Evolutionary conservation across 35 echinoderm and acorn worm genomes (phyloP).

Genomic region (Hemicentrotus pulcherrimus): DNA sequence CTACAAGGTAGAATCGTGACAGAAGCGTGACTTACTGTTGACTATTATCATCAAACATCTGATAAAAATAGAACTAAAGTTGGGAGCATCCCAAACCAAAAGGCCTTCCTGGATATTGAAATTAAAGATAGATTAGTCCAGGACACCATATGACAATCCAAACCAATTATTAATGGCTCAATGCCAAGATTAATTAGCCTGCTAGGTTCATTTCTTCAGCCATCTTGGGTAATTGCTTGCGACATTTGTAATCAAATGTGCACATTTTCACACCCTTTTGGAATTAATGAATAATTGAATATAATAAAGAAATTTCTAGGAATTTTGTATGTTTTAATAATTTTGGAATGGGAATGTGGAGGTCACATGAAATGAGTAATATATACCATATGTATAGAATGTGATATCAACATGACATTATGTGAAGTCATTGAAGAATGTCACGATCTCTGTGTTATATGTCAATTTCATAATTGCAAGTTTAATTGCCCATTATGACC

Average conservation of each 20-base stretch:
- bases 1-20: not conserved
- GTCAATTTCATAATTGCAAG: too few relatives aligned
- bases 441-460: too few relatives aligned
- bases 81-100: not conserved
- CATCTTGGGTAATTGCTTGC: not conserved
- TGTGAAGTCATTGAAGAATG: too few relatives aligned
- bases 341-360: not conserved
- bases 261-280: not conserved
- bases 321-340: not conserved
- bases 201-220: not conserved
- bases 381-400: too few relatives aligned
- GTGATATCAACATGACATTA: too few relatives aligned
- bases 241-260: not conserved
- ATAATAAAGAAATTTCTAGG: not conserved
- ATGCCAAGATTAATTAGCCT: not conserved
- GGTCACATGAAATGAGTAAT: not conserved
- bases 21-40: not conserved
- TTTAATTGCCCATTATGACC: too few relatives aligned
- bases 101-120: not conserved
- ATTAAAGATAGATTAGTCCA: not conserved
- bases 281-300: not conserved
- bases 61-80: not conserved
- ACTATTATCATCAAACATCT: not conserved
- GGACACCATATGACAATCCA: not conserved
- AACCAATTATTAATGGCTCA: not conserved